These are phyloP conservation scores for Pluvianellus socialis DNA, from an alignment of 2,113 vertebrate genomes.

Conservation along the genomic window DNA sequence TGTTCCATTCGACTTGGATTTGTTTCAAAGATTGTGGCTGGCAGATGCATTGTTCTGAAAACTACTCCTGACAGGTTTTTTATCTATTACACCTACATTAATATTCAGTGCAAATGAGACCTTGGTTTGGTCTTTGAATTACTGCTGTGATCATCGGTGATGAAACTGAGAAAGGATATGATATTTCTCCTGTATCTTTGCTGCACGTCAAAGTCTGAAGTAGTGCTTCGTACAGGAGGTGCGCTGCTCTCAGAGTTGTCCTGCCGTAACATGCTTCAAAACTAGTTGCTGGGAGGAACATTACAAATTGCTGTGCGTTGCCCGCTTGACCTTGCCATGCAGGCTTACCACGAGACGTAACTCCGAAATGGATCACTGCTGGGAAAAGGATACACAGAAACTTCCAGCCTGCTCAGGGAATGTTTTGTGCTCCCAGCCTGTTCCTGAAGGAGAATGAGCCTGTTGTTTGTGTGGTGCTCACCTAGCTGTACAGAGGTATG, in stretches of 20 bases:
- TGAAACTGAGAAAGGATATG: constrained; percentile 1
- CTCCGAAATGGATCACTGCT: background rate
- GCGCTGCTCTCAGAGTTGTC: background rate
- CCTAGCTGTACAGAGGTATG: background rate
- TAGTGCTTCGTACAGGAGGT: background rate
- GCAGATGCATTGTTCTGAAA: constrained; percentile 59
- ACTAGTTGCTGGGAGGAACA: background rate
- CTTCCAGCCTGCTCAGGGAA: background rate
- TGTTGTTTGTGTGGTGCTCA: background rate
- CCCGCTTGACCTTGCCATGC: background rate
- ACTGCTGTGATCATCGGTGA: constrained; percentile 10
- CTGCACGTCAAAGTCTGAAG: background rate
- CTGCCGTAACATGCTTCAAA: background rate
- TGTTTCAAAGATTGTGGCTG: constrained; percentile 56
- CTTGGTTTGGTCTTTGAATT: constrained; percentile 43
- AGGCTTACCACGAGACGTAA: background rate
- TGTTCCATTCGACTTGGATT: constrained; percentile 37
- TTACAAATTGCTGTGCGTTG: background rate
- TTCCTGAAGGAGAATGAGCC: background rate
- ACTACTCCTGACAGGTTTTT: constrained; percentile 38
- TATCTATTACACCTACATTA: constrained; percentile 55
- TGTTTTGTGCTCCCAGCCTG: background rate
- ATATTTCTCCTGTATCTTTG: background rate
- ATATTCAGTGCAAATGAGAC: constrained; percentile 47
- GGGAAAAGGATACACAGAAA: background rate